A percentile compares a stretch with the other conserved stretches of the same genome.
phyloP scores from a whole-genome alignment of 1,140 invertebrate species.

The Paraescarpia echinospica region DNA sequence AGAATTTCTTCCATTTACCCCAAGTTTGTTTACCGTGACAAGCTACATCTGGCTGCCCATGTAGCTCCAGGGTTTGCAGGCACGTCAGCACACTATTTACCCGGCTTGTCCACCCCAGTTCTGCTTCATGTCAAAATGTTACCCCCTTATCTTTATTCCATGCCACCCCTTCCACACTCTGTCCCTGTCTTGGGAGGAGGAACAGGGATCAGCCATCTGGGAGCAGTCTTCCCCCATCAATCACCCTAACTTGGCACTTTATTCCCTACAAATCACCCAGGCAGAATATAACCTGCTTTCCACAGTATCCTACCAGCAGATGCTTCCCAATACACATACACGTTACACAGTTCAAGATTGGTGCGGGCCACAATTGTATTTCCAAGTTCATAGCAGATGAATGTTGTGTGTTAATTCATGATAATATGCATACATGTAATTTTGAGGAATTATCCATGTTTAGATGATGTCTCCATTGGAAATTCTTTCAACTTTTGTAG shows the following conservation, averaged over 20 bases:
- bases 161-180: background rate
- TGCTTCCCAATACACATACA: background rate
- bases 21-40: background rate
- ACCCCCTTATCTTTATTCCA: background rate
- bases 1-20: background rate
- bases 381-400: background rate
- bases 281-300: background rate
- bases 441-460: too few relatives aligned
- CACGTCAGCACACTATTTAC: background rate
- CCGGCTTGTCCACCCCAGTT: background rate
- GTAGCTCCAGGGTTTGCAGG: background rate
- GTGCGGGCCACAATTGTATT: background rate
- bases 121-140: background rate
- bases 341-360: background rate
- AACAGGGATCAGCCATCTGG: background rate
- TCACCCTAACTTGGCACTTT: background rate
- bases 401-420: too few relatives aligned
- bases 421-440: too few relatives aligned
- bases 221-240: background rate
- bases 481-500: background rate
- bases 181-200: background rate
- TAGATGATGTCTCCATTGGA: too few relatives aligned
- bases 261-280: background rate
- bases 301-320: background rate
- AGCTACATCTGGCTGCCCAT: background rate